These are phyloP conservation scores for Phoxinus phoxinus DNA, from an alignment of 2,113 vertebrate genomes.

Conservation along the genomic window DNA sequence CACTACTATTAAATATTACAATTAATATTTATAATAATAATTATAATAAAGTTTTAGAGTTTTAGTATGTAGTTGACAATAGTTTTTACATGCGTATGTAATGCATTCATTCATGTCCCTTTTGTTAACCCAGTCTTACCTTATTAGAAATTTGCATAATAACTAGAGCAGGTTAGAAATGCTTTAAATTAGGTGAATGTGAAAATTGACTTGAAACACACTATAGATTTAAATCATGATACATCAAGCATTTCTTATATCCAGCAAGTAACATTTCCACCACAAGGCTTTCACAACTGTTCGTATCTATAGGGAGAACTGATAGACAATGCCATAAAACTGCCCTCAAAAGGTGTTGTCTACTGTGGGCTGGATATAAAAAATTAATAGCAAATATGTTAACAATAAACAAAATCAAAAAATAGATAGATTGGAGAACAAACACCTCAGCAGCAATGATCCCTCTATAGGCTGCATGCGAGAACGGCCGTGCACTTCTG, in stretches of 20 bases:
- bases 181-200: background rate
- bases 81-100: no score
- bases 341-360: constrained; percentile 16
- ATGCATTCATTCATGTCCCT: no score
- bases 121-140: no score
- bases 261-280: background rate
- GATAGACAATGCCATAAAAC: background rate
- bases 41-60: background rate
- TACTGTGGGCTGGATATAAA: constrained; percentile 6
- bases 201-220: background rate
- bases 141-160: background rate
- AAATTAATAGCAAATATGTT: background rate
- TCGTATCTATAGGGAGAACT: background rate
- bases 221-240: background rate
- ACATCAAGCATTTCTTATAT: background rate
- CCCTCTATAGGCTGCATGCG: background rate
- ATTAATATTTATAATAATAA: background rate
- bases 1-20: background rate
- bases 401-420: constrained; percentile 4
- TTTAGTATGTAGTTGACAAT: no score
- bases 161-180: background rate
- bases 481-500: background rate
- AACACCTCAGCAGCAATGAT: background rate
- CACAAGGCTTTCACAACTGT: background rate
- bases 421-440: background rate